Percentiles rank a stretch among this genome's conserved stretches.
These are phyloP conservation scores for Poeciliopsis gracilis DNA, from an alignment of 2,797 vertebrate species.

Conservation along the genomic window DNA sequence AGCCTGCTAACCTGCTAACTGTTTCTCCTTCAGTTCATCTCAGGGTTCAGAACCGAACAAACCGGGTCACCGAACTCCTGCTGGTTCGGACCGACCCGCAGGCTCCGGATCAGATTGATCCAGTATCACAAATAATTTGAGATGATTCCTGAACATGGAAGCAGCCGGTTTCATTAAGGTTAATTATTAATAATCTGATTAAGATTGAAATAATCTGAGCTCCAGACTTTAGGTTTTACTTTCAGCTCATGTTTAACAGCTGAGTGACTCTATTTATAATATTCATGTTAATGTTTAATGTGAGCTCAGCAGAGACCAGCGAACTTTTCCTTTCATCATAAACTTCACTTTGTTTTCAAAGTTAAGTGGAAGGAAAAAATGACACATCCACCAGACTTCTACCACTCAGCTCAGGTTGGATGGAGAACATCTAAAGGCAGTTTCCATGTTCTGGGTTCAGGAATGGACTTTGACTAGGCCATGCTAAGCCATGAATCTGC, in stretches of 20 bases:
- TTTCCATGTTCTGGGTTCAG: neutral
- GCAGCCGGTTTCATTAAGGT: neutral
- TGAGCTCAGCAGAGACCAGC: neutral
- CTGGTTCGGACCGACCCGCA: neutral
- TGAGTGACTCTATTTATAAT: neutral
- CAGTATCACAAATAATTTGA: no score
- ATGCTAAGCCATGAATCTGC: neutral
- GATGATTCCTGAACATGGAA: neutral
- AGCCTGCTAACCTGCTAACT: slow-evolving; percentile 4
- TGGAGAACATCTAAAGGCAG: neutral
- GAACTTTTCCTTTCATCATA: neutral
- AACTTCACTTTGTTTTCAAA: neutral
- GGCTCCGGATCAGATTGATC: neutral
- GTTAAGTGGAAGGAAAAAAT: neutral
- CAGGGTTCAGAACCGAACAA: neutral
- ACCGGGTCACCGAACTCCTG: slow-evolving; percentile 2
- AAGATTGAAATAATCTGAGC: neutral
- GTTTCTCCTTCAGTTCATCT: neutral
- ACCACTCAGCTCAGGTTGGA: neutral
- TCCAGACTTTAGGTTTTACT: neutral
- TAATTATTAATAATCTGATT: neutral
- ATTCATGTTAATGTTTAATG: neutral
- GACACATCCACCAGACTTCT: neutral
- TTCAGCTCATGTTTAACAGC: neutral
- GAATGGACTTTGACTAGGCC: slow-evolving; percentile 1